Base-by-base conservation (phyloP, 2,888 invertebrate species). In the Clunio marinus region DNA sequence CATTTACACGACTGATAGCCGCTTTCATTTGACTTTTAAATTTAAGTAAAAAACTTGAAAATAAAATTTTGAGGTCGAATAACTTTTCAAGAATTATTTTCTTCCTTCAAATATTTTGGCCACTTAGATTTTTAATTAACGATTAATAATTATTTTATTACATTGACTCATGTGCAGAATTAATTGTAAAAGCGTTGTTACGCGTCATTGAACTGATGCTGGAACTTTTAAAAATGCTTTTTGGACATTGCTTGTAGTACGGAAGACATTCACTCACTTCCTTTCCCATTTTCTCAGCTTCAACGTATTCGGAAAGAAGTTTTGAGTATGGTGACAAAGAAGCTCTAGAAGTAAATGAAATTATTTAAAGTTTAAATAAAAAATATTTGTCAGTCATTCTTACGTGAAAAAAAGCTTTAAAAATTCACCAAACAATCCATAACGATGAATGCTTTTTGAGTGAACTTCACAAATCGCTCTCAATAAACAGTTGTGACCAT, bases 401-500 rank as follows among this genome's bases (percentile, higher is more conserved):
- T 77, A 92, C 92, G 91, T 89, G 73, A 93, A 84, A 76, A 93
- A 91, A 4, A 93, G 77, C 75, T 90, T 89, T 72, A 91, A 81
- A 74, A 91, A 83, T 81, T 93, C 93, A 0, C 93, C 93, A 51
- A 92, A 77, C 62, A 93, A 83, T 3, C 93, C 93, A 73, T 88
- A 91, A 73, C 89, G 88, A 60, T 83, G 83, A 70, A 91, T 77
- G 0, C 88, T 87, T 74, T 89, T 2, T 0, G 93, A 88, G 74
- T 93, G 91, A 46, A 92, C 87, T 78, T 93, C 93, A 74, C 93
- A 93, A 70, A 93, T 92, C 1, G 91, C 89, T 71, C 93, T 81
- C 59, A 93, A 78, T 1, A 93, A 77, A 74, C 93, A 93, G 2
- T 91, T 91, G 74, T 86, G 89, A 24, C 93, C 93, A 71, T 91